These are phyloP conservation scores for Fulica atra DNA, from an alignment of 2,113 vertebrate species.

Conservation along the genomic window DNA sequence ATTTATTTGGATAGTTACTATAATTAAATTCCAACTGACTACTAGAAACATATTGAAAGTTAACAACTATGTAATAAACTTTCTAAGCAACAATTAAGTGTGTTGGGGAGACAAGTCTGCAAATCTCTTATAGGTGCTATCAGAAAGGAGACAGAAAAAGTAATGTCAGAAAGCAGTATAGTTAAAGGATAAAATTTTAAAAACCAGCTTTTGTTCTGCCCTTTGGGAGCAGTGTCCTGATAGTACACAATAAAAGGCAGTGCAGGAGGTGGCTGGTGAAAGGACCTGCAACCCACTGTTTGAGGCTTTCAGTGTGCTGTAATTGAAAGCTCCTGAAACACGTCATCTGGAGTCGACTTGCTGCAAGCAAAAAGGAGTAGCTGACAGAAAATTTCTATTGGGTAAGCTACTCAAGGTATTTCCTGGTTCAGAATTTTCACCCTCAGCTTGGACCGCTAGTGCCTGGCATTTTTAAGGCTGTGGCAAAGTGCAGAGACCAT, in stretches of 20 bases:
- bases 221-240: not conserved
- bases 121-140: not conserved
- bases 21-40: slow-evolving; percentile 44
- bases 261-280: not conserved
- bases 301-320: not conserved
- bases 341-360: not conserved
- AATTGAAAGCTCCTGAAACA: not conserved
- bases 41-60: slow-evolving; percentile 5
- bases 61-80: slow-evolving; percentile 40
- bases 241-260: not conserved
- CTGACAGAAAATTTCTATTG: not conserved
- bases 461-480: not conserved
- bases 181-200: not conserved
- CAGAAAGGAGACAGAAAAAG: not conserved
- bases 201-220: not conserved
- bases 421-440: not conserved
- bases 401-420: not conserved
- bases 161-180: not conserved
- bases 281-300: not conserved
- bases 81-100: slow-evolving; percentile 12
- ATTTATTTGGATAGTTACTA: slow-evolving; percentile 41
- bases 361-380: not conserved
- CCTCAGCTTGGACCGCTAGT: not conserved
- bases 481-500: not conserved
- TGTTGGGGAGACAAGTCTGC: not conserved